A percentile compares a stretch with the other conserved stretches of the same genome.
Evolutionary conservation across 2,888 invertebrate genomes (phyloP).

Genomic region (Stenodema calcarata): DNA sequence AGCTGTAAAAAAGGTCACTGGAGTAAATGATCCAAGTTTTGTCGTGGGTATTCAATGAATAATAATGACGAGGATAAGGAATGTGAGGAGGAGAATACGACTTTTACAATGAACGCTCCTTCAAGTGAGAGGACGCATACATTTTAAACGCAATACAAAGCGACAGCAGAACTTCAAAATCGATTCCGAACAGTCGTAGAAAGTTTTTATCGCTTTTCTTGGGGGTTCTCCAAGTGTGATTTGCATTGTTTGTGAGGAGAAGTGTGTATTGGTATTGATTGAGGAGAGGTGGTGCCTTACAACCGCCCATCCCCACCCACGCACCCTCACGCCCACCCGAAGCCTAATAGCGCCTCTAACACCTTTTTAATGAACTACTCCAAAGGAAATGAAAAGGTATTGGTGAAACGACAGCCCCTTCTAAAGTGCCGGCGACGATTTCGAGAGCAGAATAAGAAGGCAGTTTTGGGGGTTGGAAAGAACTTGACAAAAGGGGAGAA

Average conservation of each 20-base stretch:
- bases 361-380: slow-evolving; percentile 75
- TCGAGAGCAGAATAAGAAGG: slow-evolving; percentile 11
- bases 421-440: background rate
- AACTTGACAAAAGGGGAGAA: background rate
- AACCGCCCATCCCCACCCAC: background rate
- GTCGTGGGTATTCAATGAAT: background rate
- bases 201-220: slow-evolving; percentile 19
- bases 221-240: slow-evolving; percentile 21
- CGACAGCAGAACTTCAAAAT: background rate
- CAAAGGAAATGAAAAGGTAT: slow-evolving; percentile 49
- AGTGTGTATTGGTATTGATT: slow-evolving; percentile 35
- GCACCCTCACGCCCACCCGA: slow-evolving; percentile 58
- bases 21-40: background rate
- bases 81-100: background rate
- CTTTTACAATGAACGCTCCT: background rate
- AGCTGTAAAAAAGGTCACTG: background rate
- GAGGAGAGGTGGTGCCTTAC: slow-evolving; percentile 3
- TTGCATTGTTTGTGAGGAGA: slow-evolving; percentile 45
- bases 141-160: background rate
- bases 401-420: slow-evolving; percentile 4
- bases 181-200: background rate
- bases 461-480: background rate
- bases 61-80: background rate
- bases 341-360: slow-evolving; percentile 75
- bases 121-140: background rate